Base-by-base conservation (phyloP, 2,888 invertebrate genomes). In the Campoplex capitator region DNA sequence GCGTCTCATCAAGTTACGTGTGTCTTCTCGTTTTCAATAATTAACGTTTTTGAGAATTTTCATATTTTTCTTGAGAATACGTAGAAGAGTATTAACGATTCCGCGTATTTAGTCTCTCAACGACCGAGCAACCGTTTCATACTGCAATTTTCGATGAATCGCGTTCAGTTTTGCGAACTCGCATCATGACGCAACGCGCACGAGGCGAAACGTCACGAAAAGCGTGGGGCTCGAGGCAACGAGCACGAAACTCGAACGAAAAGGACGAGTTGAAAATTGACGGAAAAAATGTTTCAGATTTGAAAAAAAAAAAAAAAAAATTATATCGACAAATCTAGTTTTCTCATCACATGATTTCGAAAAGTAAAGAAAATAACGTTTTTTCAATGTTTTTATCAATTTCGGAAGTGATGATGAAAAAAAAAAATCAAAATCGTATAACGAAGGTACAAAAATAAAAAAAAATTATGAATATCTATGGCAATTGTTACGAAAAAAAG, bases 161-260 rank as follows among this genome's bases (percentile, higher is more conserved):
- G 45, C 11, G 23, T 23, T 62, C 73, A 77, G 85, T 88, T 88
- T 83, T 84, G 76, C 65, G 88, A 88, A 88, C 79, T 87, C 85
- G 86, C 81, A 87, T 89, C 81, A 87, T 89, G 89, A 89, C 88
- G 89, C 89, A 89, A 89, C 81, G 78, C 23, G n/a, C 51, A 42
- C 73, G 73, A 35, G n/a, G 23, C 42, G 62, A 65, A 62, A 68
- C 88, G 78, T 84, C 86, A 83, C 82, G n/a, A 48, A 58, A 71
- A 71, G 54, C 78, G 62, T 23, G 62, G 56, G 9, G 56, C 62
- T 45, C 62, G 8, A 58, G 75, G 58, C 35, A 18, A 35, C 73
- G 11, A 18, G 23, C 35, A 38, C 35, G 23, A 56, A 9, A 13
- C 54, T 23, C 18, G n/a, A 9, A 1, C 18, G 18, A 51, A 73